Evolutionary conservation across 2,113 vertebrate species (phyloP), one percentile per base, ranked within the genome.

Genomic region (Trichomycterus rosablanca): DNA sequence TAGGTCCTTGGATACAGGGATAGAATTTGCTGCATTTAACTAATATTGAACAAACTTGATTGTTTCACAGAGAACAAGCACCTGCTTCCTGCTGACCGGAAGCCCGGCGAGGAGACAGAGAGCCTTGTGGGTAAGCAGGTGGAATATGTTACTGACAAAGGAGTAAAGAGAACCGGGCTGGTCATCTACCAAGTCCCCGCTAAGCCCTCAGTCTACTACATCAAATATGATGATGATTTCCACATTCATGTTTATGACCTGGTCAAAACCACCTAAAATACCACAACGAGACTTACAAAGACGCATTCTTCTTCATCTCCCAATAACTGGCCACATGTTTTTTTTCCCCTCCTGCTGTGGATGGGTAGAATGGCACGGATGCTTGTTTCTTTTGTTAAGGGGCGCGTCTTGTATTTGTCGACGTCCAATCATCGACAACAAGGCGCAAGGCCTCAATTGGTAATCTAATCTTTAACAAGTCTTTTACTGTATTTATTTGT

Each of bases 111-210:
- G 67, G 88, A 89, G 78, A 82, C 86, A n/a, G 88, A 89, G 76
- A 89, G 87, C 72, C 88, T 89, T 34, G 87, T 89, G 81, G 88
- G 88, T 71, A 89, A 89, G 68, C 87, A 89, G 76, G 88, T 89
- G 72, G 88, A 89, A 73, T 89, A 89, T 2, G 86, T 89, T 56
- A 89, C 88, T 45, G 88, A 89, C 71, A 88, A 87, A 40, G 87
- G 86, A 2, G 79, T 88, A 55, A 89, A 89, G 82, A 83, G 88
- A 66, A 89, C 87, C 0, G 88, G 88, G 37, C 74, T 89, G 67
- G 88, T 89, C 70, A 89, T 87, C 80, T 89, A 87, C 72, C 88
- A 89, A 75, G 88, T 89, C 24, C 88, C 87, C 0, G 88, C 88
- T 14, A 89, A 89, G 63, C 88, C 88, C 43, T 88, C 88, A 0